Base-by-base conservation (phyloP, 2,888 invertebrate species). In the Xylota sylvarum region DNA sequence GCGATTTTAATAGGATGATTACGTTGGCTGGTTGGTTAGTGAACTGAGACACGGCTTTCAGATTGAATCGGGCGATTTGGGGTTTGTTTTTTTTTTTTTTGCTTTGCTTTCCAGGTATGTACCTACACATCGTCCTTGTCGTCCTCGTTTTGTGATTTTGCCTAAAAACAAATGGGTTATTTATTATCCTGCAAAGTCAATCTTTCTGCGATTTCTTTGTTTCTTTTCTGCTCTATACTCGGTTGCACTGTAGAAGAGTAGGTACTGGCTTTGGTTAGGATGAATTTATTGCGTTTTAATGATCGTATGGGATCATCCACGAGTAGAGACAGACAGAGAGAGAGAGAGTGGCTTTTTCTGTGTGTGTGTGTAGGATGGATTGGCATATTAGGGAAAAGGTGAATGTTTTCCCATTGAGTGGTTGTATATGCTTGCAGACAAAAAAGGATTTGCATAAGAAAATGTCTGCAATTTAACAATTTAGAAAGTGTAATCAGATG, bases 1-100 rank as follows among this genome's bases (percentile, higher is more conserved):
- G 64, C 60, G 77, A 81, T 55, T 86, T 86, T 86, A 81, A 86
- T 86, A 77, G 85, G 77, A 65, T 65, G 76, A 85, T 81, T 81
- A 81, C 85, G 46, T 60, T 74, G 58, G 43, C 55, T 50, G 70
- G 69, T 58, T 60, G 64, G 80, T 43, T 19, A 19, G 56, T 50
- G 74, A 48, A 43, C 74, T 55, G 37, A 56, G 67, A 55, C 37
- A 83, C 37, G 73, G 56, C 79, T 69, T 43, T 48, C 43, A 69
- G 74, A 76, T 50, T 69, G 58, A 67, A 76, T 62, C 74, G 58
- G 40, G 62, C 37, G 58, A 65, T 72, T 78, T 84, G 35, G 52
- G 48, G 12, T 65, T 58, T 62, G 30, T 37, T 46, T 23, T 12
- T n/a, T 12, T 10, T 14, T n/a, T n/a, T n/a, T n/a, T n/a, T n/a